phyloP scores from a whole-genome alignment of 2,797 vertebrate species.

The Sciurus carolinensis region DNA sequence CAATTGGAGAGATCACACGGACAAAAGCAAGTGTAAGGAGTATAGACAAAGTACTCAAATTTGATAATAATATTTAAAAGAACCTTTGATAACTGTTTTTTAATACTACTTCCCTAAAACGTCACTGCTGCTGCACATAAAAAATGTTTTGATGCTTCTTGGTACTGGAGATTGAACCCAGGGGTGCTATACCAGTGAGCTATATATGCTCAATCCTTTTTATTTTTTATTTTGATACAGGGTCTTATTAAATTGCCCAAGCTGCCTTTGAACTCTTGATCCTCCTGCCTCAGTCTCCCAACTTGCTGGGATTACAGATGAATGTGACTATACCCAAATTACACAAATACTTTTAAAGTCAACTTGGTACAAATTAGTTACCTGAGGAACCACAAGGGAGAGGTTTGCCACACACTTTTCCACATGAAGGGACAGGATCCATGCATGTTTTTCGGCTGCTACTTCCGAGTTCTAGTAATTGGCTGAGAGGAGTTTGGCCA shows the following conservation, averaged over 20 bases:
- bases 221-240: no score
- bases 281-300: no score
- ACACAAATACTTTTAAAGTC: not conserved
- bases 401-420: slow-evolving; percentile 96
- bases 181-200: no score
- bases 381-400: slow-evolving; percentile 95
- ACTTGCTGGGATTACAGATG: no score
- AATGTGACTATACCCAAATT: not conserved
- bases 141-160: no score
- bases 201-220: no score
- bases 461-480: slow-evolving; percentile 96
- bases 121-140: not conserved
- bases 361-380: slow-evolving; percentile 86
- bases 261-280: no score
- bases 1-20: slow-evolving; percentile 3
- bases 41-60: slow-evolving; percentile 50
- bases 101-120: not conserved
- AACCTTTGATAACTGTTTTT: not conserved
- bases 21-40: slow-evolving; percentile 48
- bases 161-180: no score
- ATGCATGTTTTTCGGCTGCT: slow-evolving; percentile 93
- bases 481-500: slow-evolving; percentile 94
- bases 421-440: slow-evolving; percentile 96
- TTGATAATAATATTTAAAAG: slow-evolving; percentile 50
- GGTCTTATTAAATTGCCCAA: no score